These are phyloP conservation scores for Ptychadena robeensis DNA, from an alignment of 2,797 vertebrate species.

Conservation along the genomic window DNA sequence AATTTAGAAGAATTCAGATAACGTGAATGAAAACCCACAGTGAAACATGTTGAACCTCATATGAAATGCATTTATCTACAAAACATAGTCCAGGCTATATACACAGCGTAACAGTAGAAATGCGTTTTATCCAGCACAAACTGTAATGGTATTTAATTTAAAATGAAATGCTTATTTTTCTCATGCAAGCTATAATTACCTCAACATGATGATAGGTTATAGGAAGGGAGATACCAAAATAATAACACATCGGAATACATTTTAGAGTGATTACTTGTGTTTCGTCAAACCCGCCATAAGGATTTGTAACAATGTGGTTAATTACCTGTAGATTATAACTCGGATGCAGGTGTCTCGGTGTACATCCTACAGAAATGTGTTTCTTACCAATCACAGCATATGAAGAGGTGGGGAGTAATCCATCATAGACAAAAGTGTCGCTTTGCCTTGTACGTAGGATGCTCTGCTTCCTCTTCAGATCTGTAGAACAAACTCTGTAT, in stretches of 20 bases:
- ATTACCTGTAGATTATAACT: background rate
- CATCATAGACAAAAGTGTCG: background rate
- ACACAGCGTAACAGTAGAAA: background rate
- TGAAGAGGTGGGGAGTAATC: background rate
- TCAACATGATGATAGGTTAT: conserved; percentile 20
- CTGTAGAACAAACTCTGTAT: background rate
- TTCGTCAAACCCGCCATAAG: conserved; percentile 16
- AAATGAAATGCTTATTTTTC: conserved; percentile 9
- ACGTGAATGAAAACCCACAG: too few relatives aligned
- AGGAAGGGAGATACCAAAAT: background rate
- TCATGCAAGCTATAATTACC: conserved; percentile 11
- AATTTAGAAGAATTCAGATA: too few relatives aligned
- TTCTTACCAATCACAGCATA: background rate
- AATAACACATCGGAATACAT: conserved; percentile 10
- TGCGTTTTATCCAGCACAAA: background rate
- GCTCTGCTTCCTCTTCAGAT: background rate
- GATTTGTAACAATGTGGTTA: background rate
- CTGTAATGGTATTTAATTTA: conserved; percentile 2
- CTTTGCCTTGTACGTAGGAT: background rate
- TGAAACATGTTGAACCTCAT: too few relatives aligned
- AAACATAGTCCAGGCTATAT: too few relatives aligned
- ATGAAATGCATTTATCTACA: too few relatives aligned
- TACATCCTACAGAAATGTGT: background rate
- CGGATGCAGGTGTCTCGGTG: background rate
- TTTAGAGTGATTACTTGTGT: conserved; percentile 1